These are phyloP conservation scores for Nyctibius bracteatus DNA, from an alignment of 2,113 vertebrate species.

Conservation along the genomic window DNA sequence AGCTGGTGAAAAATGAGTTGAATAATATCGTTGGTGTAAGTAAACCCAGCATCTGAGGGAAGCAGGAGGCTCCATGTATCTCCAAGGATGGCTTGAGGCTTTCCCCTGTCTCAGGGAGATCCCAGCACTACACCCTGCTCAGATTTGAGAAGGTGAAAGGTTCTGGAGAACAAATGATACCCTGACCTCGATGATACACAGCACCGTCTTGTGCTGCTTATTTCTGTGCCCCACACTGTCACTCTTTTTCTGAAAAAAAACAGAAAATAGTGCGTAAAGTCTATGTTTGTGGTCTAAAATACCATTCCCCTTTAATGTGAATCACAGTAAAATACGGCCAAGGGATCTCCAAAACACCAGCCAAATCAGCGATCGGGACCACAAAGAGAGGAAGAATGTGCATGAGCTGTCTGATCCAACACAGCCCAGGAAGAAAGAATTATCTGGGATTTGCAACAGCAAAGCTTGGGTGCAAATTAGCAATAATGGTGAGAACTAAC, in stretches of 20 bases:
- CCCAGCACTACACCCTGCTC: not conserved
- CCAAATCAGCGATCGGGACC: not conserved
- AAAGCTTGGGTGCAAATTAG: not conserved
- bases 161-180: not conserved
- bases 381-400: not conserved
- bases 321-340: not conserved
- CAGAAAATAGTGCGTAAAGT: not conserved
- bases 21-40: rapidly evolving
- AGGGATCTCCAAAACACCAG: not conserved
- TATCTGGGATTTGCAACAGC: not conserved
- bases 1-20: not conserved
- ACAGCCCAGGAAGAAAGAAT: not conserved
- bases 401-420: not conserved
- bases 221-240: not conserved
- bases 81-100: not conserved
- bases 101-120: not conserved
- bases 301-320: not conserved
- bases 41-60: not conserved
- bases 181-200: not conserved
- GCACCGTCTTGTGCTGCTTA: not conserved
- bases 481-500: not conserved
- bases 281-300: not conserved
- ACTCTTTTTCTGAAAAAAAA: not conserved
- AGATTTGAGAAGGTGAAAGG: not conserved
- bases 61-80: not conserved